Evolutionary conservation across 2,113 vertebrate genomes (phyloP).

Genomic region (Panthera tigris): DNA sequence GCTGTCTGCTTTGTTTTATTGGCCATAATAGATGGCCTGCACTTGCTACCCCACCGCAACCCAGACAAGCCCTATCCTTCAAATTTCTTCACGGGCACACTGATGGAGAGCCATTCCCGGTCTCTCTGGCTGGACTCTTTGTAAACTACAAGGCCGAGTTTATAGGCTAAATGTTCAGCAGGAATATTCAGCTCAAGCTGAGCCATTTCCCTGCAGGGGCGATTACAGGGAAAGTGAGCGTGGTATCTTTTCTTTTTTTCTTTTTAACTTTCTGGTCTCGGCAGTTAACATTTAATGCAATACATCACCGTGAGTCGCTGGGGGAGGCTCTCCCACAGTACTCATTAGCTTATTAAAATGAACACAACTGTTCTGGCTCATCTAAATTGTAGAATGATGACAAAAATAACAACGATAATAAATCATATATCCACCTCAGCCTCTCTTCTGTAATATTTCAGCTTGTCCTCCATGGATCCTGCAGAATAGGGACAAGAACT

Average conservation of each 20-base stretch:
- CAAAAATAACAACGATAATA: conserved; percentile 52
- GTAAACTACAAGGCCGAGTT: conserved; percentile 39
- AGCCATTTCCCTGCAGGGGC: conserved; percentile 41
- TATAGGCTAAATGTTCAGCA: neutral
- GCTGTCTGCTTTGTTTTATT: conserved; percentile 24
- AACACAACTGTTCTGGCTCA: conserved; percentile 1
- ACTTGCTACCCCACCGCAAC: conserved; percentile 32
- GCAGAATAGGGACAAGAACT: neutral
- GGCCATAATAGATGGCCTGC: conserved; percentile 28
- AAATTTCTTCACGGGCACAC: neutral
- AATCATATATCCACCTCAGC: neutral
- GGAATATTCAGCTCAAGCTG: neutral
- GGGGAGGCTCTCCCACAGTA: neutral
- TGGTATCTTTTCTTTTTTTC: neutral
- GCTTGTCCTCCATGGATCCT: neutral
- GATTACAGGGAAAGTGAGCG: neutral
- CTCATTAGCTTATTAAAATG: conserved; percentile 60
- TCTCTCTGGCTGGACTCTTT: conserved; percentile 9
- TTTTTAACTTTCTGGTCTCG: neutral
- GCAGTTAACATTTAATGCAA: conserved; percentile 12
- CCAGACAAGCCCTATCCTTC: conserved; percentile 53
- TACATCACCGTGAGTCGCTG: neutral
- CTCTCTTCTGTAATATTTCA: neutral
- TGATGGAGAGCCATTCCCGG: neutral
- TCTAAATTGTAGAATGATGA: conserved; percentile 28